These are phyloP conservation scores for Oxyura jamaicensis DNA, from an alignment of 2,113 vertebrate genomes.

Conservation along the genomic window DNA sequence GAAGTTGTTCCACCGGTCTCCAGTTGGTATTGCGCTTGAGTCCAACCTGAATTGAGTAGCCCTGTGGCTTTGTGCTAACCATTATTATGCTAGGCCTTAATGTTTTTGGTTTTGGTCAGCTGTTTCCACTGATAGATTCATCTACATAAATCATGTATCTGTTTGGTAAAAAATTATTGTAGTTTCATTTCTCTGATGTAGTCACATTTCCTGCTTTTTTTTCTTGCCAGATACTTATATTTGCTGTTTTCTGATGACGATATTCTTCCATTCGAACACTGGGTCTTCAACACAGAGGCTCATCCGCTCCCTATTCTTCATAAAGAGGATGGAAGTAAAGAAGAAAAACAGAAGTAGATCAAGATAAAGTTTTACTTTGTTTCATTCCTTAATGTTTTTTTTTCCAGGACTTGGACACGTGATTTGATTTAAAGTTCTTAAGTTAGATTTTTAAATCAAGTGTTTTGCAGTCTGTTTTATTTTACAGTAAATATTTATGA, in stretches of 20 bases:
- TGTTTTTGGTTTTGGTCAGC: neutral
- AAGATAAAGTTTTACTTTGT: slow-evolving; percentile 45
- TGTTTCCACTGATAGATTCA: neutral
- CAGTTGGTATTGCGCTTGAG: neutral
- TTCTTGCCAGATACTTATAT: slow-evolving; percentile 88
- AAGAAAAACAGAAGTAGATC: slow-evolving; percentile 71
- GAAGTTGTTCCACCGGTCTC: neutral
- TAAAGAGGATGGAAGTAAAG: slow-evolving; percentile 70
- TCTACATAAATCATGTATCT: neutral
- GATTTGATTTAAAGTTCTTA: slow-evolving; percentile 65
- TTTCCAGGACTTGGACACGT: slow-evolving; percentile 62
- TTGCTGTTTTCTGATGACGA: slow-evolving; percentile 97
- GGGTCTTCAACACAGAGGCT: slow-evolving; percentile 98
- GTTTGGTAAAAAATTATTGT: neutral
- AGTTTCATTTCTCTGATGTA: neutral
- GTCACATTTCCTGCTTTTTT: neutral
- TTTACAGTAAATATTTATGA: slow-evolving; percentile 55
- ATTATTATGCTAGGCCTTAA: neutral
- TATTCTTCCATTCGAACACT: slow-evolving; percentile 92
- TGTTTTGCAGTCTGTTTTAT: slow-evolving; percentile 83
- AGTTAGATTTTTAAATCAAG: slow-evolving; percentile 68
- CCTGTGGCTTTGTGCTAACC: neutral
- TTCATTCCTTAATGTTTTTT: slow-evolving; percentile 53
- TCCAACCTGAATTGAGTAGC: neutral
- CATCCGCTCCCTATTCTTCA: slow-evolving; percentile 91